phyloP scores from a whole-genome alignment of 2,888 invertebrate genomes.

The Norana najaformis region DNA sequence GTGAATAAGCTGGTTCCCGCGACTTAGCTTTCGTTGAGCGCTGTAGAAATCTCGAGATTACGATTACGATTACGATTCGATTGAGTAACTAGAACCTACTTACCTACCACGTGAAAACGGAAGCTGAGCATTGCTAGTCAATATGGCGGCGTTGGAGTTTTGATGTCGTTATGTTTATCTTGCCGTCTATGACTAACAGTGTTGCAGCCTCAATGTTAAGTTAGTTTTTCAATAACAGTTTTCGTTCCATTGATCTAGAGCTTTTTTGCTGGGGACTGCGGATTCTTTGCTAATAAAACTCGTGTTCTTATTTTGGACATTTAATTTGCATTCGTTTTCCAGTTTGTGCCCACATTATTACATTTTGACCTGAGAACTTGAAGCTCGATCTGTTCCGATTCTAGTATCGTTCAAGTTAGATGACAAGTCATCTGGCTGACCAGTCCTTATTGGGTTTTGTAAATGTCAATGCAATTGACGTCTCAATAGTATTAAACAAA shows the following conservation, averaged over 20 bases:
- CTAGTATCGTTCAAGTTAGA: not conserved
- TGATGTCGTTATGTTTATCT: too few relatives aligned
- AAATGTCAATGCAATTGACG: not conserved
- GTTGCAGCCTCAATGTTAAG: not conserved
- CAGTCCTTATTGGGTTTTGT: not conserved
- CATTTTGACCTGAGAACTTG: not conserved
- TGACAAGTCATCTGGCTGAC: not conserved
- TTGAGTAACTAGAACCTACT: too few relatives aligned
- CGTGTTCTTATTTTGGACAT: constrained; percentile 3
- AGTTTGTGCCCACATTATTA: not conserved
- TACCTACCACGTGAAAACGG: too few relatives aligned
- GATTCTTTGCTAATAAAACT: not conserved
- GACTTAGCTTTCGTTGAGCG: too few relatives aligned
- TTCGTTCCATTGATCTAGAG: not conserved
- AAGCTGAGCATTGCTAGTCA: too few relatives aligned
- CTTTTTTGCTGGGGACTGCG: not conserved
- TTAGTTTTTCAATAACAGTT: not conserved
- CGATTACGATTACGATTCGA: too few relatives aligned
- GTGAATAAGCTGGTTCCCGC: too few relatives aligned
- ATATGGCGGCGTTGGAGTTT: too few relatives aligned
- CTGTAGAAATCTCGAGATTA: too few relatives aligned
- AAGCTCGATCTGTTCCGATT: not conserved
- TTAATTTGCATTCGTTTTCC: not conserved
- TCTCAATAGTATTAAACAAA: not conserved
- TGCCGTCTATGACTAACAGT: not conserved